Conservation (phyloP, 2,113 vertebrate genomes). For the Spilogale gracilis region DNA sequence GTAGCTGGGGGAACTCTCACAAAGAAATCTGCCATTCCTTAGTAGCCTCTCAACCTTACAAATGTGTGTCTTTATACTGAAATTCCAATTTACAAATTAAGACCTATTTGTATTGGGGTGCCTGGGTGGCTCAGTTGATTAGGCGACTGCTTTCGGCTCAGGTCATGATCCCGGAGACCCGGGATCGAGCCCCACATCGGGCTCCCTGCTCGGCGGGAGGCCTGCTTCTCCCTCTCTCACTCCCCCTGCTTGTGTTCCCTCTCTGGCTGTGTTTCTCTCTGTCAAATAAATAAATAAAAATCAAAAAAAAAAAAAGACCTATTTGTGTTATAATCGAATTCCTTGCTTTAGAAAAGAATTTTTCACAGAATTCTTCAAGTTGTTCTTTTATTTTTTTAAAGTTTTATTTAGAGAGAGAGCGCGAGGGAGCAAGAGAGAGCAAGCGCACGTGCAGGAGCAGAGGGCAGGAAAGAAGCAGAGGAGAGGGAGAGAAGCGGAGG, state of each 20-base stretch:
- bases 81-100: not conserved
- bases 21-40: not conserved
- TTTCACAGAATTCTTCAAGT: not conserved
- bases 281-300: too few species aligned
- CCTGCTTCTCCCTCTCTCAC: too few species aligned
- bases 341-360: not conserved
- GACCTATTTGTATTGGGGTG: not conserved
- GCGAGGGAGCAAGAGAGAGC: too few species aligned
- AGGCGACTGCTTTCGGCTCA: too few species aligned
- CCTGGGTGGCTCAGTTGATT: too few species aligned
- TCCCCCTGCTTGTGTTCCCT: too few species aligned
- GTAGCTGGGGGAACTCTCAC: not conserved
- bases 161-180: too few species aligned
- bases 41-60: not conserved
- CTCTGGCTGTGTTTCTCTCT: too few species aligned
- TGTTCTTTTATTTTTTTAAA: not conserved
- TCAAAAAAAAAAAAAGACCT: too few species aligned
- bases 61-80: not conserved
- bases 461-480: not conserved
- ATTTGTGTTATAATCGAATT: not conserved
- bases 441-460: not conserved
- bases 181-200: too few species aligned
- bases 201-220: too few species aligned
- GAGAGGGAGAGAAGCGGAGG: too few species aligned
- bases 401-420: not conserved